These are phyloP conservation scores for Aurelia coerulea DNA, from an alignment of 30 jellyfish, hydroid and myxozoan species.

Conservation along the genomic window DNA sequence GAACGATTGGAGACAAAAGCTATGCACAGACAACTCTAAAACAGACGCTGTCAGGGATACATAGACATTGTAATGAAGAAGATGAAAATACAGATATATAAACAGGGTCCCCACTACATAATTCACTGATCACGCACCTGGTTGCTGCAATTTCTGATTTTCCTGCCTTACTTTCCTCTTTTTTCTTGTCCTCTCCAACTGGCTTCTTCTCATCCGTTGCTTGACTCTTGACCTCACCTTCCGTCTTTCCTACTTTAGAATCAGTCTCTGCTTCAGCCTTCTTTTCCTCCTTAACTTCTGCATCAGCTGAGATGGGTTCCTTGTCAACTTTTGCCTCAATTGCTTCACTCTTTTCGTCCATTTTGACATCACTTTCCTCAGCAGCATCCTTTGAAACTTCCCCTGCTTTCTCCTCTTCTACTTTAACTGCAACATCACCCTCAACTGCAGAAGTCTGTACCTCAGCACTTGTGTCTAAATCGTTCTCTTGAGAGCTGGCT, in stretches of 20 bases:
- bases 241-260: background rate
- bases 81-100: no score
- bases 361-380: background rate
- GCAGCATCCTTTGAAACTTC: background rate
- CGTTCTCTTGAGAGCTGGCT: slow-evolving; percentile 7
- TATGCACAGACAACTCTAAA: no score
- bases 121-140: slow-evolving; percentile 44
- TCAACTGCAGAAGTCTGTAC: background rate
- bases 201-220: background rate
- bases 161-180: slow-evolving; percentile 6
- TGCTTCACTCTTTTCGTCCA: background rate
- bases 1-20: no score
- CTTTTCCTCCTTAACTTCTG: background rate
- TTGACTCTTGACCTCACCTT: background rate
- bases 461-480: background rate
- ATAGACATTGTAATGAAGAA: no score
- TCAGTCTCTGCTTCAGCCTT: slow-evolving; percentile 1
- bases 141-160: slow-evolving; percentile 24
- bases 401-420: background rate
- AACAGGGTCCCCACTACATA: no score
- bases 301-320: background rate
- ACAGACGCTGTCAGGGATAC: no score
- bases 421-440: background rate
- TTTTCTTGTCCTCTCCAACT: slow-evolving; percentile 1
- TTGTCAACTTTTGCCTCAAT: background rate